Evolutionary conservation across 2,888 invertebrate species (phyloP), one percentile per base, ranked within the genome.

Genomic region (Parochlus steinenii): DNA sequence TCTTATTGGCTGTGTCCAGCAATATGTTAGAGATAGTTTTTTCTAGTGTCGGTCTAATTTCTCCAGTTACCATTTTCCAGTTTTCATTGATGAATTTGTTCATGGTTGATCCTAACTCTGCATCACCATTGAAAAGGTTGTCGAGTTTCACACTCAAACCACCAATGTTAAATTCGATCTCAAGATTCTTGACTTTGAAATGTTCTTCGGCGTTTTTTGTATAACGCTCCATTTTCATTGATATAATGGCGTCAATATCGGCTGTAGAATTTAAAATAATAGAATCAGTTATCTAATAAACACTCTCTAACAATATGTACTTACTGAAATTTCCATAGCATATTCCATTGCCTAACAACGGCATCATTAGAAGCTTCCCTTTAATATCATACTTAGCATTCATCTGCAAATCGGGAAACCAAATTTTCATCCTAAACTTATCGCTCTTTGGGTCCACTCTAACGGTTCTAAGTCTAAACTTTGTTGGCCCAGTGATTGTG

Each of bases 41-140:
- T 48, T 79, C 76, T 48, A 83, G 56, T 0, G 75, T 67, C 1
- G 71, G 71, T 46, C 75, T 74, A 4, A 83, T 63, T 47, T 82
- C 80, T 18, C 68, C 69, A 0, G 73, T 65, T 2, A 83, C 62
- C 19, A 64, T 65, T 45, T 69, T 65, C 81, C 81, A 82, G 50
- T 82, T 80, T 30, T 80, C 75, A 48, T 81, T 82, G 15, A 83
- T 53, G 50, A 81, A 80, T 19, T 66, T 54, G 51, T 82, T 82
- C 74, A 81, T 74, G 3, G 74, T 67, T 14, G 69, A 63, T 18
- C 77, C 77, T 36, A 79, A 52, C 40, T 72, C 68, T 36, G 63
- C 58, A 43, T 82, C 76, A 1, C 75, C 76, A 40, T 77, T 73
- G 47, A 81, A 81, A 2, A 82, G 61, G 56, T 81, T 71, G 12